Conservation (phyloP, 2,888 invertebrate genomes). For the Athripsodes cinereus region DNA sequence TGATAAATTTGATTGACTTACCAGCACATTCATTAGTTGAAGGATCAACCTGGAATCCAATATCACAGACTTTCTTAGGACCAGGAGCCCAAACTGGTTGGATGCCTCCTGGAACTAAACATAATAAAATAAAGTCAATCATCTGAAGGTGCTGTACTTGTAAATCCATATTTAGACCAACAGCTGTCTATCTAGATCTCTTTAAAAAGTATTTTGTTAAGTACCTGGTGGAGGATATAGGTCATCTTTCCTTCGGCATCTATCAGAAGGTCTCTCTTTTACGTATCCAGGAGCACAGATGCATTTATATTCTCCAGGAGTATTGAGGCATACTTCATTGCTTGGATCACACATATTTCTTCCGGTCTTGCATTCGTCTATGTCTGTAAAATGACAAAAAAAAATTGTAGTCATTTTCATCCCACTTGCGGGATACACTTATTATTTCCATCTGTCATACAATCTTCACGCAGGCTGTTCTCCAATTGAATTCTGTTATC, state of each 20-base stretch:
- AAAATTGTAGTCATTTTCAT: not conserved
- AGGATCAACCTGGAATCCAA: constrained; percentile 52
- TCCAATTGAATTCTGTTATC: too few relatives aligned
- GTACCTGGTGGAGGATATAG: constrained; percentile 6
- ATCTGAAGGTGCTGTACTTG: too few relatives aligned
- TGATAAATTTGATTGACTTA: constrained; percentile 30
- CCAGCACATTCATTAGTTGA: constrained; percentile 55
- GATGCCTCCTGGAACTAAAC: constrained; percentile 6
- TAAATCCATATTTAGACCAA: not conserved
- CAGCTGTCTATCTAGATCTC: not conserved
- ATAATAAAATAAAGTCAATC: not conserved
- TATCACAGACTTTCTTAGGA: constrained; percentile 46
- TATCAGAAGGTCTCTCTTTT: constrained; percentile 49
- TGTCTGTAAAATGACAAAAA: constrained; percentile 47
- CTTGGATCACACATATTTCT: constrained; percentile 51
- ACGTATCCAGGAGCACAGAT: constrained; percentile 75
- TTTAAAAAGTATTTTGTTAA: not conserved
- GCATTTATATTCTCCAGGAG: constrained; percentile 79
- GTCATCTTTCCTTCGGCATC: constrained; percentile 30
- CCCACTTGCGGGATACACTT: too few relatives aligned
- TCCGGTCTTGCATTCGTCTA: constrained; percentile 67
- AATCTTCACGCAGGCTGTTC: too few relatives aligned
- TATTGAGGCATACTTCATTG: constrained; percentile 70
- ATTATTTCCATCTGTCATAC: too few relatives aligned
- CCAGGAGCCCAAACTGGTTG: constrained; percentile 27